Percentiles rank a stretch among this genome's conserved stretches.
Conservation (phyloP, 1,140 invertebrate species). For the Drosophila tsacasi region DNA sequence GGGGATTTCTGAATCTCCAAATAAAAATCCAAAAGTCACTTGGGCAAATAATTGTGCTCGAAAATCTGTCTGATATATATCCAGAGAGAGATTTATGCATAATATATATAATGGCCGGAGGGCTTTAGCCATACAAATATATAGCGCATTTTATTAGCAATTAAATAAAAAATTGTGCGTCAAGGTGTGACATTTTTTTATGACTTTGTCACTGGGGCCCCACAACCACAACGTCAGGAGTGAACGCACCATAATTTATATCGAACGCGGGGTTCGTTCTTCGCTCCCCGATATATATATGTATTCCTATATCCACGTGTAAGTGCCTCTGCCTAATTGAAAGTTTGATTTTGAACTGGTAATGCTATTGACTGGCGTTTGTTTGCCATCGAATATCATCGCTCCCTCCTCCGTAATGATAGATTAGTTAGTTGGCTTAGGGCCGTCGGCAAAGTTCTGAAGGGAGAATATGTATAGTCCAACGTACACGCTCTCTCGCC, state of each 20-base stretch:
- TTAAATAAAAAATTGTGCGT: conserved; percentile 67
- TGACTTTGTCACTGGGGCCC: conserved; percentile 70
- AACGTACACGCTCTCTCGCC: conserved; percentile 47
- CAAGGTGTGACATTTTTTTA: conserved; percentile 81
- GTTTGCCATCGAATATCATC: conserved; percentile 29
- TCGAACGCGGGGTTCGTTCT: conserved; percentile 35
- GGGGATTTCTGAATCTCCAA: conserved; percentile 1
- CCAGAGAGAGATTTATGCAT: conserved; percentile 29
- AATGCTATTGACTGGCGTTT: conserved; percentile 27
- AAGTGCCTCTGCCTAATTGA: conserved; percentile 32
- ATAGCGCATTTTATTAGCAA: conserved; percentile 70
- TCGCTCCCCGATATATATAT: conserved; percentile 16
- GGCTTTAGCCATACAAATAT: conserved; percentile 52
- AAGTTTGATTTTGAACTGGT: conserved; percentile 57
- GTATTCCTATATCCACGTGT: conserved; percentile 7
- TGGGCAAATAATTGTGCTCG: conserved; percentile 44
- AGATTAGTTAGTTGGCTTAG: conserved; percentile 53
- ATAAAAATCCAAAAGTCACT: conserved; percentile 45
- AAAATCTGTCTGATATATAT: conserved; percentile 48
- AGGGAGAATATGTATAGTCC: conserved; percentile 2
- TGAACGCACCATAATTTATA: conserved; percentile 52
- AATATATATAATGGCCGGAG: conserved; percentile 35
- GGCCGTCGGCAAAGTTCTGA: conserved; percentile 68
- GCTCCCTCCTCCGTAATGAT: conserved; percentile 36
- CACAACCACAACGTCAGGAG: background rate